These are phyloP conservation scores for Bombyx mori DNA, from an alignment of 1,140 invertebrate species.

Conservation along the genomic window DNA sequence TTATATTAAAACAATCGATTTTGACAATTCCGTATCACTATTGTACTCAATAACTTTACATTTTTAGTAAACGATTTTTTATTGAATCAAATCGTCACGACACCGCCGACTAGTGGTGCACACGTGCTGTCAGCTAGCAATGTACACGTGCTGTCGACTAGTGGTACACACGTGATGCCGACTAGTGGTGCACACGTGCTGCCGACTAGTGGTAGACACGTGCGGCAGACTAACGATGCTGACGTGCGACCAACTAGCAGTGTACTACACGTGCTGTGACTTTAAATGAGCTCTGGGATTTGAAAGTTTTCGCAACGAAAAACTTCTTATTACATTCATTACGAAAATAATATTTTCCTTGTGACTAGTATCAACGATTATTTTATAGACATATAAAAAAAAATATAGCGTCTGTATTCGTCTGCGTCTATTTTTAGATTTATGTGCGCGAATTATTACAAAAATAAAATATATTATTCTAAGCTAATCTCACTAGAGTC, in stretches of 20 bases:
- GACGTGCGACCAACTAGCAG: too few relatives aligned
- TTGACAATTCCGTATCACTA: too few relatives aligned
- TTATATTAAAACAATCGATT: too few relatives aligned
- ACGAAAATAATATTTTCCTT: neutral
- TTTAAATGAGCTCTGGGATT: neutral
- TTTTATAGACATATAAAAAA: neutral
- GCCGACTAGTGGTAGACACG: neutral
- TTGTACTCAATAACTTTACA: too few relatives aligned
- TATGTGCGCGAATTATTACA: neutral
- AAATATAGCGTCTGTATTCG: neutral
- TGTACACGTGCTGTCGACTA: neutral
- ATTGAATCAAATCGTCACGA: neutral
- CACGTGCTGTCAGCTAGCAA: neutral
- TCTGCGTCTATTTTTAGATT: neutral
- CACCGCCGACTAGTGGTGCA: slow-evolving; percentile 1
- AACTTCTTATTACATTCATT: neutral
- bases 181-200: slow-evolving; percentile 1
- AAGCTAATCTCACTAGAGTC: slow-evolving; percentile 8
- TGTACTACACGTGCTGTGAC: neutral
- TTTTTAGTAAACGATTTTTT: too few relatives aligned
- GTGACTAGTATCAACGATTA: too few relatives aligned
- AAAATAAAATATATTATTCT: neutral
- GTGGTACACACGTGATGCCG: neutral
- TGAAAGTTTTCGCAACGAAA: neutral
- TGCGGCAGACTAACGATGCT: too few relatives aligned